Percentiles rank a stretch among this genome's conserved stretches.
phyloP scores from a whole-genome alignment of 2,797 vertebrate genomes.

The Mareca penelope region DNA sequence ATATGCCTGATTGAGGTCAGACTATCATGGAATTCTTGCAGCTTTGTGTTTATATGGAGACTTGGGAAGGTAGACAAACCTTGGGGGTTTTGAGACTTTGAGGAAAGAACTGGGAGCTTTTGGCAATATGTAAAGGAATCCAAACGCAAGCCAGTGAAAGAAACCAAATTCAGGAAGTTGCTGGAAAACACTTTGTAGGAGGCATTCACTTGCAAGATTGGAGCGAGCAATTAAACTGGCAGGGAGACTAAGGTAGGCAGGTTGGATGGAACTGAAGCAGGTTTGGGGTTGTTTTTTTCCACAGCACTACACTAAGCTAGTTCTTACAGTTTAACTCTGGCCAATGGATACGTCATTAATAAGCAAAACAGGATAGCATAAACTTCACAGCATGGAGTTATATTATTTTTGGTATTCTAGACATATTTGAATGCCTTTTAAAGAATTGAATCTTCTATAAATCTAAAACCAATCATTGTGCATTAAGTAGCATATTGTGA shows the following conservation, averaged over 20 bases:
- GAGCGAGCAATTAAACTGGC: neutral
- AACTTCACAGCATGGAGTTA: neutral
- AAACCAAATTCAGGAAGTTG: neutral
- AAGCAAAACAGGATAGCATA: neutral
- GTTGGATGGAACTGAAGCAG: neutral
- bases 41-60: neutral
- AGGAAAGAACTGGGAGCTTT: neutral
- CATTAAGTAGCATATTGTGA: accelerated
- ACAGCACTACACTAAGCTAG: neutral
- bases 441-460: neutral
- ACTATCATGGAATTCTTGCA: neutral
- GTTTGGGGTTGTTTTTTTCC: neutral
- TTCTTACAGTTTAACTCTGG: neutral
- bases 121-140: neutral
- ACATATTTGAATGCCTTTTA: neutral
- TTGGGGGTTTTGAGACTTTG: neutral
- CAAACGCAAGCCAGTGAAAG: neutral
- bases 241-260: neutral
- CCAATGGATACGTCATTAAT: neutral
- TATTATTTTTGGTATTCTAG: neutral
- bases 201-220: neutral
- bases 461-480: neutral
- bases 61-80: neutral
- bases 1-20: neutral
- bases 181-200: neutral